phyloP scores from a whole-genome alignment of 1,140 invertebrate genomes.

The Drosophila serrata region DNA sequence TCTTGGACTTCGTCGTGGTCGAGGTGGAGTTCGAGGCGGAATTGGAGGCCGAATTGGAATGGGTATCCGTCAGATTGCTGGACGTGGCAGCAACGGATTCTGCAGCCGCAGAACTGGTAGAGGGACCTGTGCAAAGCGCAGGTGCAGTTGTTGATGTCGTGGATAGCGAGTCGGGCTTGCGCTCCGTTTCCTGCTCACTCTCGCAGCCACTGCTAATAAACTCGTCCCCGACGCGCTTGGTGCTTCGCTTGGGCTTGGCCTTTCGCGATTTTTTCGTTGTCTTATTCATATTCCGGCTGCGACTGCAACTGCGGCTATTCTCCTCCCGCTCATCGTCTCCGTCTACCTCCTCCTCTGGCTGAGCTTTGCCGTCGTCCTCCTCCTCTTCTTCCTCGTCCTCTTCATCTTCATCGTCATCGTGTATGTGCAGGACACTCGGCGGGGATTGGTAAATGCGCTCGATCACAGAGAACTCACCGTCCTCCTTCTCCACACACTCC shows the following conservation, averaged over 20 bases:
- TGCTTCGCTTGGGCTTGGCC: conserved; percentile 52
- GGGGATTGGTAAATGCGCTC: conserved; percentile 84
- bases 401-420: conserved; percentile 78
- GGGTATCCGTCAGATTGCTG: conserved; percentile 21
- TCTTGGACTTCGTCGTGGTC: conserved; percentile 64
- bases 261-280: conserved; percentile 69
- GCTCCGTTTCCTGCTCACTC: conserved; percentile 38
- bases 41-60: conserved; percentile 49
- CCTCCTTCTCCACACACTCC: conserved; percentile 81
- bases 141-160: neutral
- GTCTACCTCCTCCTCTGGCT: conserved; percentile 52
- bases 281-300: conserved; percentile 32
- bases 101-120: conserved; percentile 55
- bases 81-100: conserved; percentile 4
- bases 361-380: conserved; percentile 16
- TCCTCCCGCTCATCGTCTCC: conserved; percentile 71
- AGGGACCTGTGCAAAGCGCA: conserved; percentile 56
- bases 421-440: conserved; percentile 81
- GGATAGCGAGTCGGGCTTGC: conserved; percentile 14
- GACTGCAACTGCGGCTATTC: conserved; percentile 49
- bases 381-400: conserved; percentile 53
- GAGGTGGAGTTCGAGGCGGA: conserved; percentile 31
- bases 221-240: conserved; percentile 44
- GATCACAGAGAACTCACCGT: conserved; percentile 83
- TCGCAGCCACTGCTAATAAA: conserved; percentile 71